These are phyloP conservation scores for Danaus melanippus DNA, from an alignment of 1,140 invertebrate species.

Conservation along the genomic window DNA sequence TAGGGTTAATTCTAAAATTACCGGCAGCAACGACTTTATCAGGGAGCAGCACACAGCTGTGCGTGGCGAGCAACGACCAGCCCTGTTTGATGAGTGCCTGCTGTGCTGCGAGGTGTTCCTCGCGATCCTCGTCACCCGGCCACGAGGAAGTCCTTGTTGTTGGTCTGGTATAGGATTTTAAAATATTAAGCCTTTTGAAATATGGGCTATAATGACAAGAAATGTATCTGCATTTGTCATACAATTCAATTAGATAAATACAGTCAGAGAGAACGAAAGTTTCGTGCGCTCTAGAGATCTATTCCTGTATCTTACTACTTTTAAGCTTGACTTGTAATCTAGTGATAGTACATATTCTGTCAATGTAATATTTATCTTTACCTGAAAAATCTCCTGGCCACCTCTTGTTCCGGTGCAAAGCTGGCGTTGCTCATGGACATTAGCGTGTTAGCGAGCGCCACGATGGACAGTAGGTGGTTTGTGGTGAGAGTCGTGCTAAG, in stretches of 20 bases:
- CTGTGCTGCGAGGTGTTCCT: slow-evolving; percentile 86
- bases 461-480: slow-evolving; percentile 94
- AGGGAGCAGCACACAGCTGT: slow-evolving; percentile 96
- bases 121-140: slow-evolving; percentile 83
- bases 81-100: slow-evolving; percentile 95
- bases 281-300: too few species aligned
- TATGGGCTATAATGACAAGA: too few species aligned
- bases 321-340: too few species aligned
- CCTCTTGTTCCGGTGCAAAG: slow-evolving; percentile 89
- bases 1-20: slow-evolving; percentile 10
- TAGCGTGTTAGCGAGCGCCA: slow-evolving; percentile 95
- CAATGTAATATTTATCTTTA: slow-evolving; percentile 19
- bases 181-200: too few species aligned
- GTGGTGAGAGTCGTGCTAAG: slow-evolving; percentile 95
- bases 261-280: too few species aligned
- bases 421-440: slow-evolving; percentile 98
- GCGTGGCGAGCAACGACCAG: slow-evolving; percentile 95
- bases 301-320: too few species aligned
- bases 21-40: slow-evolving; percentile 84
- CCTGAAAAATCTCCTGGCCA: slow-evolving; percentile 82
- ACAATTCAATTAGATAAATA: too few species aligned
- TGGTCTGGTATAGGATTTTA: slow-evolving; percentile 25
- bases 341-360: too few species aligned
- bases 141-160: slow-evolving; percentile 74
- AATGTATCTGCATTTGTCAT: too few species aligned